Percentiles rank a stretch among this genome's conserved stretches.
These are phyloP conservation scores for Branchellion lobata DNA, from an alignment of 2,888 invertebrate species.

Conservation along the genomic window DNA sequence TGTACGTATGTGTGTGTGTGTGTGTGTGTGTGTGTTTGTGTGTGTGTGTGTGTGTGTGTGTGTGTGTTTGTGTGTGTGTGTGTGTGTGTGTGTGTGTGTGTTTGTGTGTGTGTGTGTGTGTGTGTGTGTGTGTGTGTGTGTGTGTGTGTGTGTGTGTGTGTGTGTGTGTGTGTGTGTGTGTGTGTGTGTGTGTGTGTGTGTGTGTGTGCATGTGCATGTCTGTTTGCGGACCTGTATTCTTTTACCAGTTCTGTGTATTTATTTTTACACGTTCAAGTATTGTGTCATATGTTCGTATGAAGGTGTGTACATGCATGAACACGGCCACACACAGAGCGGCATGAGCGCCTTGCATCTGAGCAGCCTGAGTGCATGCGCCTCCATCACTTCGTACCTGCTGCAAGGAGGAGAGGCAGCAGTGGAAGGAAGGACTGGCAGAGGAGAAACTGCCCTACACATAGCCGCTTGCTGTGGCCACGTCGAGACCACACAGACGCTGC, in stretches of 20 bases:
- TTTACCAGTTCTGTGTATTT: too few species aligned
- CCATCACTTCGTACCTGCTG: conserved; percentile 94
- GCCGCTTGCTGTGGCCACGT: conserved; percentile 85
- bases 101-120: conserved; percentile 16
- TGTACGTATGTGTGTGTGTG: conserved; percentile 12
- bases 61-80: conserved; percentile 13
- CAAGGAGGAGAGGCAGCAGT: conserved; percentile 93
- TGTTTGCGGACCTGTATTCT: too few species aligned
- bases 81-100: conserved; percentile 25
- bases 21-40: conserved; percentile 13
- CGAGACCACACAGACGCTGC: conserved; percentile 89
- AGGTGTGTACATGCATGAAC: too few species aligned
- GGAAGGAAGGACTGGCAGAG: conserved; percentile 88
- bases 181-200: not conserved
- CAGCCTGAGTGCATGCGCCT: conserved; percentile 98
- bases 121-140: conserved; percentile 25
- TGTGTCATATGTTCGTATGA: too few species aligned
- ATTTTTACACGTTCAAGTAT: too few species aligned
- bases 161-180: conserved; percentile 26
- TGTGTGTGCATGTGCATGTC: not conserved
- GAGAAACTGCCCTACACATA: conserved; percentile 97
- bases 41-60: conserved; percentile 18
- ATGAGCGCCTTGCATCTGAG: conserved; percentile 96
- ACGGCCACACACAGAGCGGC: conserved; percentile 72
- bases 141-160: conserved; percentile 19